A percentile compares a stretch with the other conserved stretches of the same genome.
Evolutionary conservation across 2,888 invertebrate species (phyloP).

Genomic region (Psococerastis gibbosa): DNA sequence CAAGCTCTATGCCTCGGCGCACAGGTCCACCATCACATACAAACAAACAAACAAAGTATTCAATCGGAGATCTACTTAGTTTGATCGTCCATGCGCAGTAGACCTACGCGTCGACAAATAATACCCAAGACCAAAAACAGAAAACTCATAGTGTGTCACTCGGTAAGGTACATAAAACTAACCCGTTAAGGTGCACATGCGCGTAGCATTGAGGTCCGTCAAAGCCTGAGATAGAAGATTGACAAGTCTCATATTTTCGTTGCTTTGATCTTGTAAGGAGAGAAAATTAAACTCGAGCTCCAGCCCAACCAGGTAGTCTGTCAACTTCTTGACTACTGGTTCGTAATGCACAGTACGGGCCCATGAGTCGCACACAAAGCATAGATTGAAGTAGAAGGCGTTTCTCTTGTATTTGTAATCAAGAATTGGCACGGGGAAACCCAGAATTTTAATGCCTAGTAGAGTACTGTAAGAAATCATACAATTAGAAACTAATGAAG

Average conservation of each 20-base stretch:
- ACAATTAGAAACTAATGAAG: no score
- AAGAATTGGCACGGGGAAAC: slow-evolving; percentile 80
- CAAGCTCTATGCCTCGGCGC: no score
- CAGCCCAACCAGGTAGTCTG: slow-evolving; percentile 74
- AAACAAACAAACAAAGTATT: no score
- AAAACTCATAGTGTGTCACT: no score
- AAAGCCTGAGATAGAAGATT: slow-evolving; percentile 60
- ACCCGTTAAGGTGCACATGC: slow-evolving; percentile 57
- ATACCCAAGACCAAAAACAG: no score
- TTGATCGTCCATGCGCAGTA: no score
- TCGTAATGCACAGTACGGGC: slow-evolving; percentile 85
- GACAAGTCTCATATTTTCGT: slow-evolving; percentile 47
- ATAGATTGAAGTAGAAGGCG: slow-evolving; percentile 87
- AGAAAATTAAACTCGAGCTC: slow-evolving; percentile 75
- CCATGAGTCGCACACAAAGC: slow-evolving; percentile 82
- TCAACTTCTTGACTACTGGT: slow-evolving; percentile 81
- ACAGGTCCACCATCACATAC: no score
- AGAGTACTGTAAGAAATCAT: slow-evolving; percentile 36
- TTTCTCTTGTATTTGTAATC: slow-evolving; percentile 79
- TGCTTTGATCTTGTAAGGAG: slow-evolving; percentile 37
- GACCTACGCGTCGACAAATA: no score
- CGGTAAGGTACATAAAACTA: no score
- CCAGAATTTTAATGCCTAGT: slow-evolving; percentile 71
- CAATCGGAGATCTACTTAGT: no score
- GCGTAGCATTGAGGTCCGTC: slow-evolving; percentile 60